These are phyloP conservation scores for Allophyes oxyacanthae DNA, from an alignment of 2,888 invertebrate genomes.

Conservation along the genomic window DNA sequence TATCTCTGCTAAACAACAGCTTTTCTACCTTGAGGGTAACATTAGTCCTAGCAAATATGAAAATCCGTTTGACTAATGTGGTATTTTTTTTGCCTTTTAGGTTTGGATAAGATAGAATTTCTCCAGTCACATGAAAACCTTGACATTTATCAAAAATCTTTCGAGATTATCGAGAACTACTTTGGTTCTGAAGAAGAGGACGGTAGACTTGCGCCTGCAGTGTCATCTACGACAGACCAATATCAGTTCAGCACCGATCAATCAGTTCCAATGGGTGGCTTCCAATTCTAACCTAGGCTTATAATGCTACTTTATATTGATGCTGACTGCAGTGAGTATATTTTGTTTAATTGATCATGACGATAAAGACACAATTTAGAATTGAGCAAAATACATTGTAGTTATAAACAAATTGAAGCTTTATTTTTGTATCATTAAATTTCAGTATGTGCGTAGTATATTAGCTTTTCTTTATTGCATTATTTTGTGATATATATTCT, in stretches of 20 bases:
- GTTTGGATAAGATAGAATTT: slow-evolving; percentile 99
- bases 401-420: not conserved
- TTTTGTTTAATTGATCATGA: slow-evolving; percentile 42
- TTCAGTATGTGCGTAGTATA: not conserved
- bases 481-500: no score
- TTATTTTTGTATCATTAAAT: slow-evolving; percentile 10
- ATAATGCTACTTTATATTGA: slow-evolving; percentile 51
- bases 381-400: slow-evolving; percentile 10
- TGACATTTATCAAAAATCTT: slow-evolving; percentile 99
- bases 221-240: slow-evolving; percentile 93
- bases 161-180: slow-evolving; percentile 98
- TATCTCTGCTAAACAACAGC: not conserved
- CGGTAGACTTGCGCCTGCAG: slow-evolving; percentile 93
- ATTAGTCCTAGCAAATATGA: no score
- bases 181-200: slow-evolving; percentile 98
- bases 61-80: not conserved
- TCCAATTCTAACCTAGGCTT: slow-evolving; percentile 91
- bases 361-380: slow-evolving; percentile 25
- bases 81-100: slow-evolving; percentile 84
- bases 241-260: slow-evolving; percentile 93
- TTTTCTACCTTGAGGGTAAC: no score
- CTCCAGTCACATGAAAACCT: slow-evolving; percentile 98
- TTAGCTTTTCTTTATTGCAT: not conserved
- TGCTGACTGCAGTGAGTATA: slow-evolving; percentile 67
- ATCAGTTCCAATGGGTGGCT: slow-evolving; percentile 93